A percentile compares a stretch with the other conserved stretches of the same genome.
Evolutionary conservation across 2,113 vertebrate genomes (phyloP).

Genomic region (Eclectus roratus): DNA sequence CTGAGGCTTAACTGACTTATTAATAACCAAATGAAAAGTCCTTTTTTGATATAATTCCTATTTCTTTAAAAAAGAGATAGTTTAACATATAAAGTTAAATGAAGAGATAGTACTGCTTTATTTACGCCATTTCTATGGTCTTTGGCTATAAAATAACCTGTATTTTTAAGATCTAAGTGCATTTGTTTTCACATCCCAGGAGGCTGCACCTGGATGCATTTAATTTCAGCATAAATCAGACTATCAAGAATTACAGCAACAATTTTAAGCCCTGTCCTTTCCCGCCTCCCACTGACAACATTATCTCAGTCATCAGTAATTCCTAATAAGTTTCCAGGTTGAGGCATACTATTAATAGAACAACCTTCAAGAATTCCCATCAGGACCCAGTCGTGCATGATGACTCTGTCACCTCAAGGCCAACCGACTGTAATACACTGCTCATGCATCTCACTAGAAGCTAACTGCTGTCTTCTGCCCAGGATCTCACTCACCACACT

Average conservation of each 20-base stretch:
- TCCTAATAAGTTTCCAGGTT: not conserved
- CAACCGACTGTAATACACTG: fast-evolving
- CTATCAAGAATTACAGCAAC: not conserved
- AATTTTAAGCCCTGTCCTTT: not conserved
- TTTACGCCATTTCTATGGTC: not conserved
- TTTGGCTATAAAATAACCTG: not conserved
- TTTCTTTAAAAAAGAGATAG: not conserved
- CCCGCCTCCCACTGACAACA: not conserved
- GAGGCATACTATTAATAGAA: not conserved
- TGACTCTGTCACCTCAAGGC: not conserved
- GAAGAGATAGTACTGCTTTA: not conserved
- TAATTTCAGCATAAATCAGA: not conserved
- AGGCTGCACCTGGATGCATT: not conserved
- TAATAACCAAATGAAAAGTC: not conserved
- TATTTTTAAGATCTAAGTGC: fast-evolving
- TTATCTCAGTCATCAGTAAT: not conserved
- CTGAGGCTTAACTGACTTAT: not conserved
- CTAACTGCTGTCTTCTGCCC: not conserved
- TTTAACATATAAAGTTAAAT: not conserved
- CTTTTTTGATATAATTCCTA: not conserved
- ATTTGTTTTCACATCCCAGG: not conserved
- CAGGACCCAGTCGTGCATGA: fast-evolving
- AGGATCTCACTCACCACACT: not conserved
- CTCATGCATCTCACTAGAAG: fast-evolving
- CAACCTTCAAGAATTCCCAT: not conserved